These are phyloP conservation scores for Dendrocincla tyrannina DNA, from an alignment of 2,797 vertebrate genomes.

Conservation along the genomic window DNA sequence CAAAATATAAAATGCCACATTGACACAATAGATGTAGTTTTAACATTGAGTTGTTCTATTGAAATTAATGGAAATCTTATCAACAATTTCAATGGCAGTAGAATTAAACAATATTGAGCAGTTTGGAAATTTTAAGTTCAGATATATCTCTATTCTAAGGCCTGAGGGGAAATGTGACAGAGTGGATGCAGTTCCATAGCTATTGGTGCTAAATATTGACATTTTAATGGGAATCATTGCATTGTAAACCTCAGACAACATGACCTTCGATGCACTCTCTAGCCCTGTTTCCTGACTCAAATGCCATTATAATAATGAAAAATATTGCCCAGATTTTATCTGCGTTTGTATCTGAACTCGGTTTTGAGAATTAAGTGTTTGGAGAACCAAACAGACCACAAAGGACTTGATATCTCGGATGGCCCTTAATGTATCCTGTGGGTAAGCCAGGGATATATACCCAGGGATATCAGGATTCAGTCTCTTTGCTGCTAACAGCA, in stretches of 20 bases:
- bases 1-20: not conserved
- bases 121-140: not conserved
- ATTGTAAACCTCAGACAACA: not conserved
- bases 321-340: not conserved
- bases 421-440: not conserved
- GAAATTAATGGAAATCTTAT: not conserved
- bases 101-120: not conserved
- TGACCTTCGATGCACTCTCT: not conserved
- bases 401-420: not conserved
- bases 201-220: not conserved
- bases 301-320: not conserved
- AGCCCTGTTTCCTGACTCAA: not conserved
- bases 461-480: not conserved
- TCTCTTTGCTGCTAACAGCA: accelerated
- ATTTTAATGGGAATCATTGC: not conserved
- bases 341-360: not conserved
- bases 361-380: not conserved
- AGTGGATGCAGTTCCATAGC: not conserved
- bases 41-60: not conserved
- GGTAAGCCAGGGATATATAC: not conserved
- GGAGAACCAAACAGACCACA: not conserved
- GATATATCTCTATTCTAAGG: not conserved
- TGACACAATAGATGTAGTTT: not conserved
- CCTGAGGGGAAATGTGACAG: not conserved
- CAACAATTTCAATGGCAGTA: not conserved